Base-by-base conservation (phyloP, 2,113 vertebrate species). In the Platichthys stellatus region DNA sequence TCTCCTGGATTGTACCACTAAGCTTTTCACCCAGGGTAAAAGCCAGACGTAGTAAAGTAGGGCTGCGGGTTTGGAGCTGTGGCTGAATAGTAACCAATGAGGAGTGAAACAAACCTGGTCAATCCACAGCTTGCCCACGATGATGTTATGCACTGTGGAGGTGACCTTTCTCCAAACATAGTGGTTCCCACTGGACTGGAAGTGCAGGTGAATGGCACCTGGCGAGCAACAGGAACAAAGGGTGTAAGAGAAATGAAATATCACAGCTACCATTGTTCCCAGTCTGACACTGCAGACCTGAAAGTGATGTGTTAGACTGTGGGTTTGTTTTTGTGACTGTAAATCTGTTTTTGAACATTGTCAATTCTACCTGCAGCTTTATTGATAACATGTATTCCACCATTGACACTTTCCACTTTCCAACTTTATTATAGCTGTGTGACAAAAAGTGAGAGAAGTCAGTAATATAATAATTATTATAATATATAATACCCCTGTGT, bases 101-200 rank as follows among this genome's bases (percentile, higher is more conserved):
- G 45, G 70, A 20, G 13, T 5, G 47, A 68, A 79, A 85, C 94
- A 57, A 13, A 98, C 98, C 98, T 99, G 98, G 91, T 99, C 98
- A 0, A 99, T 99, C 98, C 98, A 99, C 79, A 99, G 96, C 87
- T 98, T 99, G 84, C 98, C 98, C 87, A 99, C 98, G 0, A 99
- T 99, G 93, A 99, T 99, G 92, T 99, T 99, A 91, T 99, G 98
- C 63, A 99, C 98, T 0, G 98, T 99, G 13, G 98, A 99, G 60
- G 98, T 99, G 92, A 98, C 97, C 77, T 99, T 99, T 82, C 95
- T 96, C 98, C 98, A 99, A 62, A 99, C 94, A 0, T 99, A 99
- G 92, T 99, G 98, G 85, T 99, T 98, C 74, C 98, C 97, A 0
- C 94, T 98, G 83, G 94, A 93, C 71, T 97, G 95, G 76, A 99